Percentiles rank a stretch among this genome's conserved stretches.
phyloP scores from a whole-genome alignment of 92 coral and sea anemone genomes.

The Siderastrea radians region DNA sequence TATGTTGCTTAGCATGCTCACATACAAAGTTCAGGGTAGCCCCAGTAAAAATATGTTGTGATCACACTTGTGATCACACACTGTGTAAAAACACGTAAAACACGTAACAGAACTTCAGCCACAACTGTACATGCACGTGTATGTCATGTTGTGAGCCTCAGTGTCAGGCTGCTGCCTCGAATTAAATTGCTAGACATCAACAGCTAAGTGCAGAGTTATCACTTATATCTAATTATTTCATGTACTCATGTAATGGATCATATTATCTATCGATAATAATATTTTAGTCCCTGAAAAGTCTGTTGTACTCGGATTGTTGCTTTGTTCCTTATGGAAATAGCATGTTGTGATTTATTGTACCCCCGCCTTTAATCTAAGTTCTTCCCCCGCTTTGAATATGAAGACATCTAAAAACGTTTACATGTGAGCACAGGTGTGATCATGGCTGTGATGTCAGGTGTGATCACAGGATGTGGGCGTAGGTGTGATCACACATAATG shows the following conservation, averaged over 20 bases:
- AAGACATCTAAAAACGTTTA: background rate
- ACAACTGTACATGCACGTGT: background rate
- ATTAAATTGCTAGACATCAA: background rate
- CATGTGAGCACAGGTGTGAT: slow-evolving; percentile 21
- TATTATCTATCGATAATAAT: no score
- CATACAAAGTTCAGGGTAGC: no score
- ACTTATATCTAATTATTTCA: background rate
- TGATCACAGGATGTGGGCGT: slow-evolving; percentile 15
- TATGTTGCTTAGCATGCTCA: no score
- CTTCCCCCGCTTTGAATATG: no score
- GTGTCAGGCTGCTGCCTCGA: slow-evolving; percentile 3
- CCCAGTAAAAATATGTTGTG: no score
- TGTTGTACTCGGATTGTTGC: background rate
- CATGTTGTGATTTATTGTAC: no score
- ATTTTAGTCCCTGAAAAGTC: no score
- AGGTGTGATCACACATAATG: slow-evolving; percentile 9
- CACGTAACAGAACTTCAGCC: background rate
- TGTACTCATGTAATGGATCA: background rate
- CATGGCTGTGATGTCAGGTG: slow-evolving; percentile 1
- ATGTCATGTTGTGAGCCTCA: background rate
- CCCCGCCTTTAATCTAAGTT: no score
- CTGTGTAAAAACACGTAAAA: background rate
- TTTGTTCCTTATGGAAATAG: background rate
- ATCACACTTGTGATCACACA: no score
- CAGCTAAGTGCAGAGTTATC: slow-evolving; percentile 6